Evolutionary conservation across 2,888 invertebrate genomes (phyloP).

Genomic region (Podabrus alpinus): DNA sequence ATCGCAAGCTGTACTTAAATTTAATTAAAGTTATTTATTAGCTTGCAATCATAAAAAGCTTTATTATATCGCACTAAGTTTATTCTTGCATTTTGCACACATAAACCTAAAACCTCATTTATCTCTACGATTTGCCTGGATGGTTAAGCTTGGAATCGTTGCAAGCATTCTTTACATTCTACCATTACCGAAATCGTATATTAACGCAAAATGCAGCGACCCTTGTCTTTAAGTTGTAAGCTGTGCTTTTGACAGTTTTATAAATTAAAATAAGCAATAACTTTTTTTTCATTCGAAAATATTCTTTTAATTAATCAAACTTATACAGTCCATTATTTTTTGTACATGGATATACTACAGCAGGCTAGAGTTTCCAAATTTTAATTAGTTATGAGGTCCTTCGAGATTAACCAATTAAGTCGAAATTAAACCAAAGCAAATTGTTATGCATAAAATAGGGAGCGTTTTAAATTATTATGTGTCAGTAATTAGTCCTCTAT

Average conservation of each 20-base stretch:
- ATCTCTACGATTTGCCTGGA: neutral
- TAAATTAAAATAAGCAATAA: neutral
- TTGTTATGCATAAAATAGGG: neutral
- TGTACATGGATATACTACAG: too few relatives aligned
- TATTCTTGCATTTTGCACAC: neutral
- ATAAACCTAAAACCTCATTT: neutral
- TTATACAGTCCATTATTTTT: neutral
- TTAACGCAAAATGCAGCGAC: neutral
- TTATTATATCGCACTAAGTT: too few relatives aligned
- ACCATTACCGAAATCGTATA: neutral
- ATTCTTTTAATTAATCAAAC: neutral
- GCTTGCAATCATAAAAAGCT: neutral
- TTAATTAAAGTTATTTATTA: neutral
- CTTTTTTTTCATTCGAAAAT: neutral
- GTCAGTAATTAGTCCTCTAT: neutral
- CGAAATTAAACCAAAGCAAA: neutral
- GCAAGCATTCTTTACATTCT: neutral
- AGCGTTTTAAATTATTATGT: neutral
- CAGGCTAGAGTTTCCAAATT: neutral
- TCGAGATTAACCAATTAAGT: neutral
- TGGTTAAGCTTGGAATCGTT: neutral
- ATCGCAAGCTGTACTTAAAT: too few relatives aligned
- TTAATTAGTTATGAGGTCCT: neutral
- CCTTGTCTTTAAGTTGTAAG: neutral
- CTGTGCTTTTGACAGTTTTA: neutral